Percentiles rank a stretch among this genome's conserved stretches.
phyloP scores from a whole-genome alignment of 2,888 invertebrate genomes.

The Pasiphila rectangulata region DNA sequence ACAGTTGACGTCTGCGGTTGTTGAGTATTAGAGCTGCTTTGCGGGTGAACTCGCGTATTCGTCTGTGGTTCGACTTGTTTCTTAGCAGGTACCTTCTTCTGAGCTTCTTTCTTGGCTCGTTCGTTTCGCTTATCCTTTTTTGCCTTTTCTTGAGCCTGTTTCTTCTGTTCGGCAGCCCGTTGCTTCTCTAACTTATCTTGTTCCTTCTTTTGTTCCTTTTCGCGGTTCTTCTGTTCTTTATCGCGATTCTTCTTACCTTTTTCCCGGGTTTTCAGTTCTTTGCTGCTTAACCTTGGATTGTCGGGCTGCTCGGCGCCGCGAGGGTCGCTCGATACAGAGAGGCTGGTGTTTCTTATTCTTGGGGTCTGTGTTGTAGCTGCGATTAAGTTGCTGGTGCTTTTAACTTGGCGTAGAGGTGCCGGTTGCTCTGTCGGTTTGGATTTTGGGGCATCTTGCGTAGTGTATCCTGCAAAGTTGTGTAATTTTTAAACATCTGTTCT shows the following conservation, averaged over 20 bases:
- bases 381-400: conserved; percentile 54
- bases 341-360: conserved; percentile 45
- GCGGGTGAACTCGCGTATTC: not conserved
- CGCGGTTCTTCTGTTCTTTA: conserved; percentile 36
- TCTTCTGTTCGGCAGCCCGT: conserved; percentile 45
- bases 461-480: conserved; percentile 17
- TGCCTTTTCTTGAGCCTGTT: conserved; percentile 44
- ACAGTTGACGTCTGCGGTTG: conserved; percentile 22
- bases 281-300: conserved; percentile 35
- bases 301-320: conserved; percentile 40
- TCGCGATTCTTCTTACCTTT: conserved; percentile 51
- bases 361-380: conserved; percentile 34
- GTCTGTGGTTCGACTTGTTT: conserved; percentile 9
- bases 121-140: conserved; percentile 51
- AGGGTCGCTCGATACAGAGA: conserved; percentile 49
- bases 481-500: too few species aligned
- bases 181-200: conserved; percentile 57
- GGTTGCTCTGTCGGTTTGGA: conserved; percentile 33
- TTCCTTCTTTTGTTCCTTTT: conserved; percentile 54
- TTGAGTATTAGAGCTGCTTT: not conserved
- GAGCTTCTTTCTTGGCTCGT: conserved; percentile 40
- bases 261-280: conserved; percentile 34
- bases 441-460: conserved; percentile 40
- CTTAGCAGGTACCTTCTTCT: conserved; percentile 31
- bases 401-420: conserved; percentile 39